phyloP scores from a whole-genome alignment of 2,797 vertebrate genomes.

The Vireo griseus region DNA sequence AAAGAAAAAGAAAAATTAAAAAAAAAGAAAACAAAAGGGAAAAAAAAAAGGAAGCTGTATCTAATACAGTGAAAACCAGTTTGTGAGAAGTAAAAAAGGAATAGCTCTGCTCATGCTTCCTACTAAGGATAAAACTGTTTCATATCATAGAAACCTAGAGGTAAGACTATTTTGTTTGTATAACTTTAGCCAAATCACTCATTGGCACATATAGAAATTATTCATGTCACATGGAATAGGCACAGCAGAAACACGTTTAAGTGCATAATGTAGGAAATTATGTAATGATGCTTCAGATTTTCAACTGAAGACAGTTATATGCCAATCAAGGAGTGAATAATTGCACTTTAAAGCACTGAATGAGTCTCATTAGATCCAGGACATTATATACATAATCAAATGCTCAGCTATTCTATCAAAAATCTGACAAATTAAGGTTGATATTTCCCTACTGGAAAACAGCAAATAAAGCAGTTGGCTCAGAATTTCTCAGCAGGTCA shows the following conservation, averaged over 20 bases:
- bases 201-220: background rate
- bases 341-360: constrained; percentile 12
- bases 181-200: background rate
- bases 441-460: background rate
- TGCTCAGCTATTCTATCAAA: background rate
- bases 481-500: background rate
- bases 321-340: constrained; percentile 23
- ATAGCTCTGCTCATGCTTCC: background rate
- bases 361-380: background rate
- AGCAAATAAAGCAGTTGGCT: background rate
- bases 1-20: too few relatives aligned
- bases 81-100: background rate
- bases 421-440: background rate
- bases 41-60: accelerated
- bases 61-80: background rate
- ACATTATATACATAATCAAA: background rate
- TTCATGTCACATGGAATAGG: background rate
- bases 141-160: background rate
- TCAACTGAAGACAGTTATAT: background rate
- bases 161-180: background rate
- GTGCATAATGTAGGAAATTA: background rate
- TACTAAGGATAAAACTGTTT: background rate
- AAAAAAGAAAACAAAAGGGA: accelerated
- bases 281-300: background rate
- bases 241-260: background rate